phyloP scores from a whole-genome alignment of 2,888 invertebrate species.

The Acronicta aceris region DNA sequence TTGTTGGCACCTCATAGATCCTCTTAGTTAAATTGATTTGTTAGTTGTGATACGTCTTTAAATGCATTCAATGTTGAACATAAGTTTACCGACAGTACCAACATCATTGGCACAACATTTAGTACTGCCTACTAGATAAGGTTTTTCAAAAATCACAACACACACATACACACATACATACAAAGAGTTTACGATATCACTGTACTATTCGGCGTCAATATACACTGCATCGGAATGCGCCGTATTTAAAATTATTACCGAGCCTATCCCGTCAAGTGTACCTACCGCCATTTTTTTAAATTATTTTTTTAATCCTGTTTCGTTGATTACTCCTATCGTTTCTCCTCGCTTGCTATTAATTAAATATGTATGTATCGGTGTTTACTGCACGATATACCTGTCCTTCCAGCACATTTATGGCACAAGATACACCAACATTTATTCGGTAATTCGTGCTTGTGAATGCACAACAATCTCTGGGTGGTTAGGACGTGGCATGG shows the following conservation, averaged over 20 bases:
- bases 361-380: constrained; percentile 79
- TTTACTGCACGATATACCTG: constrained; percentile 86
- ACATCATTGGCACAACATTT: constrained; percentile 57
- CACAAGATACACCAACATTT: constrained; percentile 81
- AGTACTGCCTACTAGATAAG: constrained; percentile 69
- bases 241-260: constrained; percentile 72
- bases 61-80: constrained; percentile 28
- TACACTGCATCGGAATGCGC: constrained; percentile 84
- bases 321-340: constrained; percentile 77
- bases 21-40: constrained; percentile 43
- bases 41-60: constrained; percentile 48
- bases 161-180: constrained; percentile 66
- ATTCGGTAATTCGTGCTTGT: constrained; percentile 84
- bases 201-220: constrained; percentile 72
- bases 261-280: constrained; percentile 81
- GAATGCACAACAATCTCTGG: constrained; percentile 83
- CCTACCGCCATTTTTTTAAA: constrained; percentile 71
- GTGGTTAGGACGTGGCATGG: constrained; percentile 82
- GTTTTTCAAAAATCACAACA: constrained; percentile 63
- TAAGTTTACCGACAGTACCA: constrained; percentile 33
- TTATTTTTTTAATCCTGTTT: constrained; percentile 73
- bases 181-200: constrained; percentile 64
- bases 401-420: constrained; percentile 85
- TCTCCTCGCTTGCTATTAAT: constrained; percentile 85
- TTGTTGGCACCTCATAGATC: constrained; percentile 65